Evolutionary conservation across 92 coral and sea anemone genomes (phyloP).

Genomic region (Zoanthus gigantus): DNA sequence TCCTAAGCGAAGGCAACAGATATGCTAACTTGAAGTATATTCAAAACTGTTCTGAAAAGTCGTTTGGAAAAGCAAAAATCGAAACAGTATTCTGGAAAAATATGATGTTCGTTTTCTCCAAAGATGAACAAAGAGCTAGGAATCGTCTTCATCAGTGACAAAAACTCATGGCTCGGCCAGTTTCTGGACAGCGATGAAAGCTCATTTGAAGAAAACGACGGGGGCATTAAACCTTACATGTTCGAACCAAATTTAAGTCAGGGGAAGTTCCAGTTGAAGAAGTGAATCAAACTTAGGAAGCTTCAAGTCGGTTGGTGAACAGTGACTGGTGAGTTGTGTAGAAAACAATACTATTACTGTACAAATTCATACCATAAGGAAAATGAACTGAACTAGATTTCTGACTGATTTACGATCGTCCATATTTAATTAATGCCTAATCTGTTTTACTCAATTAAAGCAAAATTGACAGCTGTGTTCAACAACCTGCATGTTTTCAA

Average conservation of each 20-base stretch:
- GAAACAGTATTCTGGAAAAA: too few species aligned
- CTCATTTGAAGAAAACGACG: not conserved
- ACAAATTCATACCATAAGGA: too few species aligned
- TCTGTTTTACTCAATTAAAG: not conserved
- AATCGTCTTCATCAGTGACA: not conserved
- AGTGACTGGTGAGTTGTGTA: constrained; percentile 17
- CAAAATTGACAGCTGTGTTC: not conserved
- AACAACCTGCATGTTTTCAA: not conserved
- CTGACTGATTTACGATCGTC: too few species aligned
- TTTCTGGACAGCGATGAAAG: not conserved
- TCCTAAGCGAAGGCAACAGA: too few species aligned
- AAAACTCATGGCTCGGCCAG: constrained; percentile 12
- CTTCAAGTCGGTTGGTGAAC: constrained; percentile 5
- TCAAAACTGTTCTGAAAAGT: too few species aligned
- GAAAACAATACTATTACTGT: too few species aligned
- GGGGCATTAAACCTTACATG: not conserved
- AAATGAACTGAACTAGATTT: too few species aligned
- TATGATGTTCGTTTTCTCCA: too few species aligned
- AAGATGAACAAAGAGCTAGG: too few species aligned
- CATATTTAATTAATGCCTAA: not conserved
- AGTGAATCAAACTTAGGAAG: not conserved
- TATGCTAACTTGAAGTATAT: too few species aligned
- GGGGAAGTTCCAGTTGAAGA: constrained; percentile 6
- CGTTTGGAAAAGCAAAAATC: too few species aligned
- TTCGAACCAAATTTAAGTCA: constrained; percentile 2